A percentile compares a stretch with the other conserved stretches of the same genome.
phyloP scores from a whole-genome alignment of 2,113 vertebrate species.

The Scartelaos histophorus region DNA sequence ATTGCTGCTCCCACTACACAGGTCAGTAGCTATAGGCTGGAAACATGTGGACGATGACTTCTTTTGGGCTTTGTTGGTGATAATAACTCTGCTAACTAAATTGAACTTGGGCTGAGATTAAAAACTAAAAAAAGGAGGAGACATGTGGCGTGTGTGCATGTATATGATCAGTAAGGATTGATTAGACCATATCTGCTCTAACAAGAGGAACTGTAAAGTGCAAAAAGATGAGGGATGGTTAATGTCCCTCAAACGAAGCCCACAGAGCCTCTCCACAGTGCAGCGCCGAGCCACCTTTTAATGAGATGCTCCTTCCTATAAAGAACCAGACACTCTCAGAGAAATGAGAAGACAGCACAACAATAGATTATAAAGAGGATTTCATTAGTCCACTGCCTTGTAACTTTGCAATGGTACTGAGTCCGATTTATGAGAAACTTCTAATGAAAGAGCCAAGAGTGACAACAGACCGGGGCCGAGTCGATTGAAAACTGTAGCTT shows the following conservation, averaged over 20 bases:
- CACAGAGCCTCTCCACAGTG: not conserved
- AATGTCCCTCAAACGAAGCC: not conserved
- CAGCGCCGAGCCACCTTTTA: constrained; percentile 4
- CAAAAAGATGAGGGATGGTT: not conserved
- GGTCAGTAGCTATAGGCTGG: too few relatives aligned
- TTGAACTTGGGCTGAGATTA: not conserved
- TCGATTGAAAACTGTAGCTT: not conserved
- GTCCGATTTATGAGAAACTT: not conserved
- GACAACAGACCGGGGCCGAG: not conserved
- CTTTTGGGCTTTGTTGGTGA: too few relatives aligned
- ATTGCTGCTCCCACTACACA: too few relatives aligned
- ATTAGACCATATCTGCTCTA: constrained; percentile 7
- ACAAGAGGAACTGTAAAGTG: constrained; percentile 8
- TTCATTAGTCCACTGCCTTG: not conserved
- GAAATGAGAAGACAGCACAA: not conserved
- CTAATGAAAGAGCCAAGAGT: not conserved
- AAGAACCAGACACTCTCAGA: not conserved
- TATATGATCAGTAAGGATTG: not conserved
- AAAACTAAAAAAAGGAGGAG: not conserved
- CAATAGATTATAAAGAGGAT: not conserved
- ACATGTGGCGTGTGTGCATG: not conserved
- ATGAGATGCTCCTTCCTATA: constrained; percentile 3
- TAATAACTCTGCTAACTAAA: not conserved
- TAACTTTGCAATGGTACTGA: not conserved
- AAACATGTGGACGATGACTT: too few relatives aligned